phyloP scores from a whole-genome alignment of 2,888 invertebrate genomes.

The Hetaerina titia region DNA sequence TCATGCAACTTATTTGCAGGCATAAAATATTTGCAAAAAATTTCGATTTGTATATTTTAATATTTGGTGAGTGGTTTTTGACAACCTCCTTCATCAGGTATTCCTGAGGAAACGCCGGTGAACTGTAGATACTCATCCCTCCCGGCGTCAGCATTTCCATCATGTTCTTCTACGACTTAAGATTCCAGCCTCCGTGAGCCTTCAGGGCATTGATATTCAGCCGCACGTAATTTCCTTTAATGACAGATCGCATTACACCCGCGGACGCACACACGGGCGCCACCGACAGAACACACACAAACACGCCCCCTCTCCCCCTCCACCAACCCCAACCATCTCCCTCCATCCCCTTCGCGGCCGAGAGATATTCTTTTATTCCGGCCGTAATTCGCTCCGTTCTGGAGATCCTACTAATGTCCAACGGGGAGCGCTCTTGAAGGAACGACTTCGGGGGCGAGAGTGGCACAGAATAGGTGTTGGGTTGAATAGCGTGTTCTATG shows the following conservation, averaged over 20 bases:
- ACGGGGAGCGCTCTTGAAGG: background rate
- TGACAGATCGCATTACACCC: slow-evolving; percentile 12
- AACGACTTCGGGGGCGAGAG: background rate
- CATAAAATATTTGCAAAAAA: too few species aligned
- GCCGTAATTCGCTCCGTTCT: background rate
- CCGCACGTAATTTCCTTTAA: background rate
- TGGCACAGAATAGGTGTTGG: background rate
- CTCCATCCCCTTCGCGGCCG: background rate
- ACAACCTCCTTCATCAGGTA: background rate
- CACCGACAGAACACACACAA: too few species aligned
- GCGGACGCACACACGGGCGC: too few species aligned
- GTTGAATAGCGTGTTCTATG: background rate
- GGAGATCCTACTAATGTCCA: background rate
- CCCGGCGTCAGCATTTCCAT: background rate
- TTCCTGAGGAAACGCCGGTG: background rate
- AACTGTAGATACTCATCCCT: background rate
- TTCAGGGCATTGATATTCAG: background rate
- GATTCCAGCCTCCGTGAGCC: background rate
- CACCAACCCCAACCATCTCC: too few species aligned
- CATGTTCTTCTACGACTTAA: slow-evolving; percentile 17
- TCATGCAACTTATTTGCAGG: too few species aligned
- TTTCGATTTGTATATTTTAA: too few species aligned
- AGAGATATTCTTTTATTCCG: slow-evolving; percentile 19
- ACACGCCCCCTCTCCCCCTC: too few species aligned
- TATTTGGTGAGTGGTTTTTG: background rate